Evolutionary conservation across 2,797 vertebrate species (phyloP).

Genomic region (Trichosurus vulpecula): DNA sequence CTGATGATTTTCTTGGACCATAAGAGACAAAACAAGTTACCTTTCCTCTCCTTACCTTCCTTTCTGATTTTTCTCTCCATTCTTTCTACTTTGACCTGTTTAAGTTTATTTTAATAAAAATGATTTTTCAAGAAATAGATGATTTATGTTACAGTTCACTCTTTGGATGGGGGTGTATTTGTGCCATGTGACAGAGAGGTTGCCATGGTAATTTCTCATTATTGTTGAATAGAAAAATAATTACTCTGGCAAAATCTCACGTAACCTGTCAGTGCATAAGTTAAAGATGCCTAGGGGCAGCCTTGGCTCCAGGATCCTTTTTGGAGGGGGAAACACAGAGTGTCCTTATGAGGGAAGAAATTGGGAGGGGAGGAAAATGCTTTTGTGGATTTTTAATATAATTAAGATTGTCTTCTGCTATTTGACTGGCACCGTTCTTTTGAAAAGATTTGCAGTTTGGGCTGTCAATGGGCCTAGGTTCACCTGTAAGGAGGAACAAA

Average conservation of each 20-base stretch:
- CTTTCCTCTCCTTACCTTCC: conserved; percentile 53
- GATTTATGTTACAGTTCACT: conserved; percentile 81
- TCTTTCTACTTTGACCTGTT: conserved; percentile 75
- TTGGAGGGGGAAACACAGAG: conserved; percentile 70
- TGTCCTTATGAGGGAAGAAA: conserved; percentile 21
- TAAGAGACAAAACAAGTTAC: not conserved
- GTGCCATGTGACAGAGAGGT: conserved; percentile 85
- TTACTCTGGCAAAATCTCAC: conserved; percentile 89
- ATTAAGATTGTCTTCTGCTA: conserved; percentile 70
- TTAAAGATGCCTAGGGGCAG: conserved; percentile 87
- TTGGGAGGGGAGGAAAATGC: conserved; percentile 27
- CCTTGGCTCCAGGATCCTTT: conserved; percentile 79
- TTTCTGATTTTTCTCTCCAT: conserved; percentile 45
- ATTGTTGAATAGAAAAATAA: conserved; percentile 91
- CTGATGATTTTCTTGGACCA: conserved; percentile 36
- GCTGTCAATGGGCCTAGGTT: conserved; percentile 51
- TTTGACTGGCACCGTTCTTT: conserved; percentile 62
- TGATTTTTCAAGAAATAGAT: conserved; percentile 80
- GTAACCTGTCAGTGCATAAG: conserved; percentile 89
- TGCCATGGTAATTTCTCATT: conserved; percentile 92
- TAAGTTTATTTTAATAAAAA: conserved; percentile 80
- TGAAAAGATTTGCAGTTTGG: conserved; percentile 60
- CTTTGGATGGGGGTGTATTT: conserved; percentile 83
- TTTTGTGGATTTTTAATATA: conserved; percentile 66
- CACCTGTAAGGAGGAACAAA: conserved; percentile 72